Evolutionary conservation across 2,113 vertebrate genomes (phyloP).

Genomic region (Chaetorhynchus papuensis): DNA sequence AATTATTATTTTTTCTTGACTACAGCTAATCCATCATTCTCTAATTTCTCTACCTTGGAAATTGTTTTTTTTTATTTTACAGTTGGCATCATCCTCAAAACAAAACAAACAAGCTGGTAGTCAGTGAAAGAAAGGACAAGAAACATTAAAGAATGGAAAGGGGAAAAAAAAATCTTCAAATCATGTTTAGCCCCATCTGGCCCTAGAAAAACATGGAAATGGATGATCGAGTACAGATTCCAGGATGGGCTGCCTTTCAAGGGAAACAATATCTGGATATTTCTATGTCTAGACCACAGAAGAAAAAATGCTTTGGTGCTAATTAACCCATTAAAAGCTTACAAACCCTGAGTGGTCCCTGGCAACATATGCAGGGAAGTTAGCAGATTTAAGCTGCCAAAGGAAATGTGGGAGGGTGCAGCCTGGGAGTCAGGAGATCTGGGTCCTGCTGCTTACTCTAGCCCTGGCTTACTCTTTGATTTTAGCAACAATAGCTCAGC

Average conservation of each 20-base stretch:
- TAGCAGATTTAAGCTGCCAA: background rate
- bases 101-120: slow-evolving; percentile 74
- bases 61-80: slow-evolving; percentile 54
- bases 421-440: background rate
- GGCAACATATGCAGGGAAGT: background rate
- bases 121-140: slow-evolving; percentile 62
- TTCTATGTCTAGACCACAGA: slow-evolving; percentile 85
- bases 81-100: slow-evolving; percentile 65
- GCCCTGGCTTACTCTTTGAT: background rate
- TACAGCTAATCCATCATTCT: slow-evolving; percentile 59
- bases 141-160: slow-evolving; percentile 48
- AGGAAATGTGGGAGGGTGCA: background rate
- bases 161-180: slow-evolving; percentile 57
- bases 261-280: slow-evolving; percentile 82
- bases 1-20: slow-evolving; percentile 69
- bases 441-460: background rate
- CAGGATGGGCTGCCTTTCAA: slow-evolving; percentile 81
- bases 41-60: slow-evolving; percentile 69
- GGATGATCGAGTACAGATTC: slow-evolving; percentile 70
- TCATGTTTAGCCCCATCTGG: slow-evolving; percentile 76
- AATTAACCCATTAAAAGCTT: slow-evolving; percentile 76
- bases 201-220: slow-evolving; percentile 75
- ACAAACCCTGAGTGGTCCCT: slow-evolving; percentile 17
- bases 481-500: background rate
- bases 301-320: slow-evolving; percentile 76